These are phyloP conservation scores for Eustalomyia histrio DNA, from an alignment of 2,888 invertebrate species.

Conservation along the genomic window DNA sequence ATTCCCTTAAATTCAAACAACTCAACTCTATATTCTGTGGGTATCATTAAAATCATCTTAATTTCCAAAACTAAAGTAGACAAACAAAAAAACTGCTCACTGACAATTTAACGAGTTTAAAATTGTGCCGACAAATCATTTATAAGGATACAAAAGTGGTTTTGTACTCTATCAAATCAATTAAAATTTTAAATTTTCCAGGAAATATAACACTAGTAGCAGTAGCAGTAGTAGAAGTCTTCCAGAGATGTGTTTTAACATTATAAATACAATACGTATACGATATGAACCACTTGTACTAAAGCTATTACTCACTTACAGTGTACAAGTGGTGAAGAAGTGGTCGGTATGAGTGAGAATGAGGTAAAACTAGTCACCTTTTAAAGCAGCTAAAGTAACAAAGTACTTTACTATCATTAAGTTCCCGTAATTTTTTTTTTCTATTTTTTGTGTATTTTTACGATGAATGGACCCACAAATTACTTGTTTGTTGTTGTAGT, in stretches of 20 bases:
- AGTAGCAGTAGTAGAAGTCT: too few relatives aligned
- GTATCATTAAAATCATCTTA: neutral
- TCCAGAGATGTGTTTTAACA: conserved; percentile 16
- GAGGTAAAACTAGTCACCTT: conserved; percentile 9
- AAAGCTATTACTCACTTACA: conserved; percentile 1
- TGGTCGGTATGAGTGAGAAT: neutral
- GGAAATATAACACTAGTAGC: conserved; percentile 17
- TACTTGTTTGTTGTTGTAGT: neutral
- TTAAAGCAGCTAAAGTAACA: conserved; percentile 38
- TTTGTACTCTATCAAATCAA: conserved; percentile 56
- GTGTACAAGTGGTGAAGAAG: neutral
- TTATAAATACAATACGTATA: conserved; percentile 7
- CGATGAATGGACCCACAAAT: conserved; percentile 44
- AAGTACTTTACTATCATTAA: conserved; percentile 43
- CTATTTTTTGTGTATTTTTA: neutral
- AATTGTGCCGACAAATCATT: conserved; percentile 44
- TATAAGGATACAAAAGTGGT: conserved; percentile 18
- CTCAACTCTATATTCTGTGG: too few relatives aligned
- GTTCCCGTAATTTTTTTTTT: conserved; percentile 1
- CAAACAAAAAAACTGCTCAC: neutral
- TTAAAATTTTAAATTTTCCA: conserved; percentile 56
- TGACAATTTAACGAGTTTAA: conserved; percentile 44
- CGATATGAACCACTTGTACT: conserved; percentile 6
- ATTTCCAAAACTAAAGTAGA: neutral
- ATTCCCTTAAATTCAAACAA: too few relatives aligned